A percentile compares a stretch with the other conserved stretches of the same genome.
These are phyloP conservation scores for Chaetophractus vellerosus DNA, from an alignment of 2,797 vertebrate genomes.

Conservation along the genomic window DNA sequence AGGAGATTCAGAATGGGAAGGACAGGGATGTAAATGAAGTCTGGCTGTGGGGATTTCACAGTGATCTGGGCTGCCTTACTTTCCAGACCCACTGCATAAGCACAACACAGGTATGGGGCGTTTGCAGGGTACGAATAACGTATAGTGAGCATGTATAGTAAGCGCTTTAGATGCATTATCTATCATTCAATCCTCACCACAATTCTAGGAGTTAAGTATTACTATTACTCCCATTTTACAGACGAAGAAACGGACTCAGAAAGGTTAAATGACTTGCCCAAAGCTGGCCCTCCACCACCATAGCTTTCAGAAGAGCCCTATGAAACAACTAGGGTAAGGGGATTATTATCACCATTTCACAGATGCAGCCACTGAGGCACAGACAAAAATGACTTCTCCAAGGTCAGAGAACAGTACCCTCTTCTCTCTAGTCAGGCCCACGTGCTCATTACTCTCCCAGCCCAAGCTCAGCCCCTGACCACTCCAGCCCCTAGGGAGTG, in stretches of 20 bases:
- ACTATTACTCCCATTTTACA: background rate
- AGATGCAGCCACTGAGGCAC: conserved; percentile 14
- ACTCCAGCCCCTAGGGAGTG: background rate
- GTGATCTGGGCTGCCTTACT: conserved; percentile 20
- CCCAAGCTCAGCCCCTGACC: conserved; percentile 1
- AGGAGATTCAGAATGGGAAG: conserved; percentile 32
- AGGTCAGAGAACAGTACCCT: conserved; percentile 57
- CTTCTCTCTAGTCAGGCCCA: background rate
- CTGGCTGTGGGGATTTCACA: conserved; percentile 24
- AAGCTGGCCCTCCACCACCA: background rate
- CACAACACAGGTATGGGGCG: background rate
- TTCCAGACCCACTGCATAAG: background rate
- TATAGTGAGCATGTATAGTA: background rate
- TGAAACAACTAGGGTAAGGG: background rate
- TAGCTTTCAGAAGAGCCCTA: background rate
- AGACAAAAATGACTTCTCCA: conserved; percentile 62
- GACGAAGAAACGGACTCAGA: conserved; percentile 29
- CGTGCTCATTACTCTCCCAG: background rate
- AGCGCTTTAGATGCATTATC: background rate
- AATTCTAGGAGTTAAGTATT: background rate
- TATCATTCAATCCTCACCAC: background rate
- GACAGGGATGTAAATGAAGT: background rate
- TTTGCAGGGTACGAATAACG: background rate
- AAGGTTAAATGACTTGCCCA: conserved; percentile 17
- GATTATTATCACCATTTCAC: conserved; percentile 30